phyloP scores from a whole-genome alignment of 2,113 vertebrate species.

The Amphiprion ocellaris region DNA sequence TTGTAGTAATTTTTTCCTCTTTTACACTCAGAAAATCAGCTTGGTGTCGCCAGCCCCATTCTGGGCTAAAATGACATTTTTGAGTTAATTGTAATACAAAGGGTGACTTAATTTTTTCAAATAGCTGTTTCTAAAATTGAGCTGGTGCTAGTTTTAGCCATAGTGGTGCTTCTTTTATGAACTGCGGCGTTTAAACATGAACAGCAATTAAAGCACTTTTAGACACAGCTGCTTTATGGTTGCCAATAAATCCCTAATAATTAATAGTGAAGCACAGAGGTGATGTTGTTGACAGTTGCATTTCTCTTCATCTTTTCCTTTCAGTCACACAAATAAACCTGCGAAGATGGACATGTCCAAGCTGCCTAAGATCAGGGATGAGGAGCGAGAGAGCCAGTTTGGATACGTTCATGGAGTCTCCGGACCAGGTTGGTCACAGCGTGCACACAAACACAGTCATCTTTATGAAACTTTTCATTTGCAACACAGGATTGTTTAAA shows the following conservation, averaged over 20 bases:
- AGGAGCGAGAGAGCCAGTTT: conserved; percentile 92
- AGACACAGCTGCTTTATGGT: not conserved
- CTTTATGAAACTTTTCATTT: not conserved
- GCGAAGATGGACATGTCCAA: conserved; percentile 95
- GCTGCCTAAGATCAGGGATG: conserved; percentile 94
- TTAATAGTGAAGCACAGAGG: not conserved
- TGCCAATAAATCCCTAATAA: not conserved
- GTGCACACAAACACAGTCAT: not conserved
- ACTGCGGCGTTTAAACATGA: not conserved
- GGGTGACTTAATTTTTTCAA: too few species aligned
- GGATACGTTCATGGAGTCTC: conserved; percentile 97
- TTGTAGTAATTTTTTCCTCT: not conserved
- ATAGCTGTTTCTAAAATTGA: too few species aligned
- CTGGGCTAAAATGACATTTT: too few species aligned
- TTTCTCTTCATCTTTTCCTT: conserved; percentile 9
- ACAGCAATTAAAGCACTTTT: not conserved
- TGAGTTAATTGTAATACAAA: too few species aligned
- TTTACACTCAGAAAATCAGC: not conserved
- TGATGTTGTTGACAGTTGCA: not conserved
- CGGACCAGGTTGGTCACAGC: conserved; percentile 89
- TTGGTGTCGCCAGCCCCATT: too few species aligned
- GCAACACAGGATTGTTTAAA: not conserved
- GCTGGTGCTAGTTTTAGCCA: too few species aligned
- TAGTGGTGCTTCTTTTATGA: too few species aligned
- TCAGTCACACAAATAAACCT: conserved; percentile 63